Conservation (phyloP, 2,888 invertebrate species). For the Morpho achilles region DNA sequence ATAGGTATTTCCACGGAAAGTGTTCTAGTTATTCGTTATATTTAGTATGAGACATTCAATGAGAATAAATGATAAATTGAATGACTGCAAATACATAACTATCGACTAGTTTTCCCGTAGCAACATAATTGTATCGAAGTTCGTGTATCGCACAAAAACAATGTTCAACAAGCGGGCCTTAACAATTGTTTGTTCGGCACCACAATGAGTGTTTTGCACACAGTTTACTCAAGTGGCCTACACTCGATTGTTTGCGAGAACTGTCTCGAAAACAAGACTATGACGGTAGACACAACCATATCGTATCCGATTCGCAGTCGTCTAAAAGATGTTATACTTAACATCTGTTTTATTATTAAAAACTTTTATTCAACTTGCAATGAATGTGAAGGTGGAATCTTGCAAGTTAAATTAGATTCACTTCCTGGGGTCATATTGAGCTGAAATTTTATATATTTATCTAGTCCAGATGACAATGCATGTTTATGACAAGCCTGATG, state of each 20-base stretch:
- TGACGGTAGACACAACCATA: background rate
- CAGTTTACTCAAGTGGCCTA: constrained; percentile 54
- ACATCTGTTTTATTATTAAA: no score
- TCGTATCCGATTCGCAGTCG: background rate
- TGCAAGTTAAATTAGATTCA: no score
- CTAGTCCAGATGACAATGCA: no score
- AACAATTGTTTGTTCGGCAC: constrained; percentile 20
- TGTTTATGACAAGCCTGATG: no score
- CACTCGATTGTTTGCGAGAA: constrained; percentile 27
- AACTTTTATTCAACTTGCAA: no score
- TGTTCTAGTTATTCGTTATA: no score
- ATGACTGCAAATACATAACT: background rate
- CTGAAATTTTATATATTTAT: no score
- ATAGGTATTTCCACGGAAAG: no score
- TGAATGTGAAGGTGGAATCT: no score
- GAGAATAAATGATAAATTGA: no score
- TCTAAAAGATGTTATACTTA: background rate
- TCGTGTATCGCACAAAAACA: constrained; percentile 19
- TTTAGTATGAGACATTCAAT: no score
- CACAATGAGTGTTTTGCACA: constrained; percentile 54
- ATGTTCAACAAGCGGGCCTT: constrained; percentile 11
- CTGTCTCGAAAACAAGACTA: constrained; percentile 3
- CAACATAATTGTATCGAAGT: constrained; percentile 12
- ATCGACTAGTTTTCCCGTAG: background rate
- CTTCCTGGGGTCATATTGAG: no score